Evolutionary conservation across 1,140 invertebrate species (phyloP), one percentile per base, ranked within the genome.

Genomic region (Drosophila takahashii): DNA sequence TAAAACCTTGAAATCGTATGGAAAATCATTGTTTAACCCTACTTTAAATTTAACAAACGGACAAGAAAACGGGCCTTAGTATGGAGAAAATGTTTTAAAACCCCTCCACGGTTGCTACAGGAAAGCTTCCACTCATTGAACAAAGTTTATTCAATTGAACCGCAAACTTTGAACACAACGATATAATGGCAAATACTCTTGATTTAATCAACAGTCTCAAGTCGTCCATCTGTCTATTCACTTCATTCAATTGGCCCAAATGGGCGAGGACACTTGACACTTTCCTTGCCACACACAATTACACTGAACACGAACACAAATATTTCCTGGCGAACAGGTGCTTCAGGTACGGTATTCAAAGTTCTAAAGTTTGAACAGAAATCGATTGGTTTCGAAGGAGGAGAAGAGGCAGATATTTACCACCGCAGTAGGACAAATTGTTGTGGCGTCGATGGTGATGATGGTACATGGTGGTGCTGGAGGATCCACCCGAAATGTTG

Each of bases 381-480:
- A 51, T 27, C 34, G 34, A 65, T 22, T 10, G 44, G 18, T 29
- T 18, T 16, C n/a, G 6, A 3, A n/a, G 11, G 34, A 45, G 1
- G 16, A 44, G 26, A 18, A 15, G 16, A 22, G 42, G 26, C 15
- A 5, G 18, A 70, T 90, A 92, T 85, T 90, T 92, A 92, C 91
- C 91, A 73, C 90, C 90, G 64, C 91, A 92, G 70, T 92, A 92
- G 61, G 91, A 91, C 54, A 92, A 71, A 60, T 92, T 91, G 65
- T 92, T 92, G 75, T 92, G 91, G 42, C 91, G 91, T 45, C 91
- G 53, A 60, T 86, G 83, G 32, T 86, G 81, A 44, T 87, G 84
- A 41, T 87, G 83, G 71, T 92, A 92, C 91, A 92, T 92, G 36
- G 70, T 90, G 59, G 69, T 47, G 37, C 72, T 77, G 45, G 74